Percentiles rank a stretch among this genome's conserved stretches.
Conservation (phyloP, 2,113 vertebrate genomes). For the Ahaetulla prasina region DNA sequence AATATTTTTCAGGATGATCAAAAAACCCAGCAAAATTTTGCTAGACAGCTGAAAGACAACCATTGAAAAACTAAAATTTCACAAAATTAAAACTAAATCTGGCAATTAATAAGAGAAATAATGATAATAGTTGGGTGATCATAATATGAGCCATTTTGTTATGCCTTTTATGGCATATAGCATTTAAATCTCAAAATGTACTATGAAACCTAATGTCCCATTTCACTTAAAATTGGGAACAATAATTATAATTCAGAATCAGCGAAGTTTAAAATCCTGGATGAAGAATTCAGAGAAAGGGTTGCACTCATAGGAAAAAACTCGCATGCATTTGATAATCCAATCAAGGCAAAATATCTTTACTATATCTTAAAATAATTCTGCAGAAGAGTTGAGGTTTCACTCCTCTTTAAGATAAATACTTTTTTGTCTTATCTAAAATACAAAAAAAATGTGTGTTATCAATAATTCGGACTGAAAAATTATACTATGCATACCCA, state of each 20-base stretch:
- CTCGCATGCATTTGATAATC: neutral
- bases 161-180: neutral
- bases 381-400: neutral
- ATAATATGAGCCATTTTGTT: neutral
- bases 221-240: neutral
- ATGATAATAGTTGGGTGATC: neutral
- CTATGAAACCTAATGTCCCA: neutral
- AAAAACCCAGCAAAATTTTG: neutral
- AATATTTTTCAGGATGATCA: neutral
- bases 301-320: neutral
- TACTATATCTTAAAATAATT: neutral
- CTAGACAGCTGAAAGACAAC: neutral
- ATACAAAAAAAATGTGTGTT: fast-evolving
- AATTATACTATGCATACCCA: neutral
- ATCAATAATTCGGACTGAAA: fast-evolving
- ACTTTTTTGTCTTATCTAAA: neutral
- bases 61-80: neutral
- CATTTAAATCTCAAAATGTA: neutral
- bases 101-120: neutral
- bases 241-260: neutral
- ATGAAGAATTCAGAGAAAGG: neutral
- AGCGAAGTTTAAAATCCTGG: neutral
- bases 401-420: neutral
- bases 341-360: neutral
- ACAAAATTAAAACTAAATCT: neutral